Percentiles rank a stretch among this genome's conserved stretches.
Conservation (phyloP, 2,113 vertebrate genomes). For the Uria lomvia region DNA sequence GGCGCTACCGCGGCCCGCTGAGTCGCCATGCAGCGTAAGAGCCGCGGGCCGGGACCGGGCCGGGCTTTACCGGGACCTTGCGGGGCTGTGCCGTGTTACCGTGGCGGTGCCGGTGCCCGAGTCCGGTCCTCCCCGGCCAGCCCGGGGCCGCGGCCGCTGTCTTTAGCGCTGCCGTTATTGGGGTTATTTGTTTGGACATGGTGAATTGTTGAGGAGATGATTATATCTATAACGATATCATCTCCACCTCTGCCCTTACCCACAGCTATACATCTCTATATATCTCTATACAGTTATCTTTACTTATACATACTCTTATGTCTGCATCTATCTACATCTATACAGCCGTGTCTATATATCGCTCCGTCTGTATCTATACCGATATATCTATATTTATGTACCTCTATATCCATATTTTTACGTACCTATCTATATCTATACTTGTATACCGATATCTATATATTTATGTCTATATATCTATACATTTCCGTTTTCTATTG, state of each 20-base stretch:
- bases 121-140: background rate
- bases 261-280: background rate
- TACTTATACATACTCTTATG: background rate
- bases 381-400: background rate
- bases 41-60: background rate
- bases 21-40: conserved; percentile 45
- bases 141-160: background rate
- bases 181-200: background rate
- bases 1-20: background rate
- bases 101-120: background rate
- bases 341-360: background rate
- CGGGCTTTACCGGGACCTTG: background rate
- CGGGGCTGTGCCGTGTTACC: background rate
- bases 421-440: background rate
- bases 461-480: background rate
- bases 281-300: background rate
- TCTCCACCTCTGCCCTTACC: background rate
- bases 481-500: background rate
- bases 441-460: background rate
- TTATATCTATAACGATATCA: background rate
- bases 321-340: background rate
- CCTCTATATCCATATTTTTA: background rate
- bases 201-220: background rate
- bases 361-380: background rate
- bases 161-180: background rate